Evolutionary conservation across 2,113 vertebrate species (phyloP).

Genomic region (Thryonomys swinderianus): DNA sequence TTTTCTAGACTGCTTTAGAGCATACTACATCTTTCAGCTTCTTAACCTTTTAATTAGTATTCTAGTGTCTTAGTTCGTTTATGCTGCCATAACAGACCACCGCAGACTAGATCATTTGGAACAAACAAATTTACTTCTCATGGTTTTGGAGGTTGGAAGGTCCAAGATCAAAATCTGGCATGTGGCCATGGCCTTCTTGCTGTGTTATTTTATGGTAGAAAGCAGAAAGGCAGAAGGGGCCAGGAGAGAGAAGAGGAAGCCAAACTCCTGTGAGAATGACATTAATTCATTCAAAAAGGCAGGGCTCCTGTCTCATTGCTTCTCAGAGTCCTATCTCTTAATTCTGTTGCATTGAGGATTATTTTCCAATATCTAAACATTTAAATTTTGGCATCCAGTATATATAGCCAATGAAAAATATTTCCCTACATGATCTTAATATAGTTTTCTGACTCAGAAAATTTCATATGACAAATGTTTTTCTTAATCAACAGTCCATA

Average conservation of each 20-base stretch:
- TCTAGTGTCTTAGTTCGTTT: background rate
- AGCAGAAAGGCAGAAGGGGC: background rate
- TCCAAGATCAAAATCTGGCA: background rate
- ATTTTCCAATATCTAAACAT: background rate
- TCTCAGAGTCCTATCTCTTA: background rate
- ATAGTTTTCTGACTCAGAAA: slow-evolving; percentile 1
- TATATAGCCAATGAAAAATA: background rate
- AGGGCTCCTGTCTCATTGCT: background rate
- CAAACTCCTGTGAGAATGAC: background rate
- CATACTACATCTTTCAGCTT: background rate
- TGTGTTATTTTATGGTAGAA: background rate
- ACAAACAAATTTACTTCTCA: background rate
- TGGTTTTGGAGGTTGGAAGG: background rate
- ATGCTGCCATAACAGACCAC: background rate
- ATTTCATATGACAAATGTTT: slow-evolving; percentile 23
- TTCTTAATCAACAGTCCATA: slow-evolving; percentile 10
- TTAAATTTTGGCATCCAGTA: background rate
- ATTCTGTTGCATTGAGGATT: background rate
- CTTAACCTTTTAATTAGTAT: slow-evolving; percentile 5
- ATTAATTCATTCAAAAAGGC: background rate
- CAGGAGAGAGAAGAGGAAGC: no score
- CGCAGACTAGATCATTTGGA: background rate
- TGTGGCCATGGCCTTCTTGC: background rate
- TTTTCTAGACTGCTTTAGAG: background rate
- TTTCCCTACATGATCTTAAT: background rate